Conservation (phyloP, 2,797 vertebrate genomes). For the Aphelocoma californica region DNA sequence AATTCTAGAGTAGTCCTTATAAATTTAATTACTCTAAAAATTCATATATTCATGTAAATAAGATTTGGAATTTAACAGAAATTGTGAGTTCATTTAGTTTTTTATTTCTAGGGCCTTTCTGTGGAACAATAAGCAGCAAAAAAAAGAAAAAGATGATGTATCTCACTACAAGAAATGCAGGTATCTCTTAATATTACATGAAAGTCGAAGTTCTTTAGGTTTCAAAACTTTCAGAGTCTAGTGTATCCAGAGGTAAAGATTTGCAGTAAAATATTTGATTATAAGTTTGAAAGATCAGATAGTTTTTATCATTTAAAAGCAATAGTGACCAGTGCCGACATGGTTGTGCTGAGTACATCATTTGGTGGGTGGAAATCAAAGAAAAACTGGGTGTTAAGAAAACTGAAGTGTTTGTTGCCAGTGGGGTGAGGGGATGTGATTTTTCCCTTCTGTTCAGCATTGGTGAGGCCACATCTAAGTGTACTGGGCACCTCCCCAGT, state of each 20-base stretch:
- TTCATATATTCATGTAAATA: not conserved
- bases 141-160: conserved; percentile 99
- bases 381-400: not conserved
- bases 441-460: not conserved
- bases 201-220: not conserved
- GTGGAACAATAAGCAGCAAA: conserved; percentile 88
- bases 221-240: not conserved
- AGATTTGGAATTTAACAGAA: not conserved
- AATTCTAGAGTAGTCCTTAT: not conserved
- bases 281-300: not conserved
- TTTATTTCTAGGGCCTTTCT: conserved; percentile 86
- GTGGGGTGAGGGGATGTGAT: not conserved
- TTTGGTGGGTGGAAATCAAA: not conserved
- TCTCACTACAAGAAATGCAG: conserved; percentile 96
- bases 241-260: not conserved
- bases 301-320: not conserved
- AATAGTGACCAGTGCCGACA: not conserved
- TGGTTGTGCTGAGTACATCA: not conserved
- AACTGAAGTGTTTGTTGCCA: not conserved
- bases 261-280: not conserved
- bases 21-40: not conserved
- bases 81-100: not conserved
- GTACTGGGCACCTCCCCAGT: not conserved
- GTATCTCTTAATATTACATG: conserved; percentile 69
- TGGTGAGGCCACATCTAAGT: not conserved